Conservation (phyloP, 2,797 vertebrate genomes). For the Chromobotia macracanthus region DNA sequence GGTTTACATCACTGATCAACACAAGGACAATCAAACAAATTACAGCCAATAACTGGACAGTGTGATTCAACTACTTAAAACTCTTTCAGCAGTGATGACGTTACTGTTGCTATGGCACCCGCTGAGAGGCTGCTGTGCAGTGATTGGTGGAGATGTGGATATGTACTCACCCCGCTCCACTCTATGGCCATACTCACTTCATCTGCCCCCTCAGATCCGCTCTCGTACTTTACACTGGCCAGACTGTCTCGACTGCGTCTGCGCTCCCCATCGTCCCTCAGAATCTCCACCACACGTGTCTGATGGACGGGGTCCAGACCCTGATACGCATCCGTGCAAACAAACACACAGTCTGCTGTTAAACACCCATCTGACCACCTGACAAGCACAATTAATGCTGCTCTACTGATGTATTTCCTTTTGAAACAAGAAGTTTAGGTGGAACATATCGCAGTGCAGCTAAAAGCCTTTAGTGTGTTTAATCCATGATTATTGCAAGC, state of each 20-base stretch:
- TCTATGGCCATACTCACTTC: constrained; percentile 98
- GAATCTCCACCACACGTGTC: constrained; percentile 93
- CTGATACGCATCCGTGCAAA: constrained; percentile 69
- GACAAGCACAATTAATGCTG: not conserved
- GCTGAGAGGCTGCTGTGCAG: constrained; percentile 46
- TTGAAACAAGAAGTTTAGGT: not conserved
- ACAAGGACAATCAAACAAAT: not conserved
- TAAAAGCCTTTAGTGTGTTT: too few species aligned
- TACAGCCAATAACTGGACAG: not conserved
- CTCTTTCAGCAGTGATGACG: constrained; percentile 28
- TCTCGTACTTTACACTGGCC: constrained; percentile 92
- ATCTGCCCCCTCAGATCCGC: constrained; percentile 89
- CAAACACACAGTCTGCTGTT: too few species aligned
- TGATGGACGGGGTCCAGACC: constrained; percentile 94
- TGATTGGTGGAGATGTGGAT: constrained; percentile 75
- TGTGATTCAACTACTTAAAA: constrained; percentile 37
- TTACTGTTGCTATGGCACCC: constrained; percentile 51
- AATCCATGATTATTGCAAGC: too few species aligned
- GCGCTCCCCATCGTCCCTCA: constrained; percentile 87
- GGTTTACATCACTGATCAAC: not conserved
- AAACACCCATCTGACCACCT: constrained; percentile 7
- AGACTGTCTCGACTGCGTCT: constrained; percentile 83
- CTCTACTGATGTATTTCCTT: not conserved
- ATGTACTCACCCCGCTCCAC: constrained; percentile 98
- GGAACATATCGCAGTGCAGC: too few species aligned